These are phyloP conservation scores for Callionymus lyra DNA, from an alignment of 2,113 vertebrate species.

Conservation along the genomic window DNA sequence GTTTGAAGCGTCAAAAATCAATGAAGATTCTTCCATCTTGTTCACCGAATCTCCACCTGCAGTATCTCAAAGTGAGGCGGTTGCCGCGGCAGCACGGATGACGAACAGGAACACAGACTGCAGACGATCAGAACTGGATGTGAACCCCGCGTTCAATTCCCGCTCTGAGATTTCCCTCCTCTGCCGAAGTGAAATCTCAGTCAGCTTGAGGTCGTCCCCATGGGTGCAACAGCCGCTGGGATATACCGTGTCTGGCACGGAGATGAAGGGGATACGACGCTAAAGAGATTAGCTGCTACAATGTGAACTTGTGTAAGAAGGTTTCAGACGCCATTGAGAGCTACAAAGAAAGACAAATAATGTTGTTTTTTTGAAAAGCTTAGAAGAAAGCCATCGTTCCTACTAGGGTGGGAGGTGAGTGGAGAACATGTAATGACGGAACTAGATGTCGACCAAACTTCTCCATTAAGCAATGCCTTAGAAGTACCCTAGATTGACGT, in stretches of 20 bases:
- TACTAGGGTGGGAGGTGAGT: constrained; percentile 19
- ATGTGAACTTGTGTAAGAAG: constrained; percentile 29
- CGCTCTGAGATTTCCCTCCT: no score
- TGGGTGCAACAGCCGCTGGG: constrained; percentile 41
- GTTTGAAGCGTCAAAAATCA: no score
- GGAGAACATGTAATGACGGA: constrained; percentile 21
- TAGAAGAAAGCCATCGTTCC: constrained; percentile 17
- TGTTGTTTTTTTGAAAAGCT: constrained; percentile 17
- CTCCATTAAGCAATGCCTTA: no score
- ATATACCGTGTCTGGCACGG: constrained; percentile 26
- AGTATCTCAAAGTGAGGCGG: no score
- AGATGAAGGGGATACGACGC: constrained; percentile 40
- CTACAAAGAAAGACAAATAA: constrained; percentile 22
- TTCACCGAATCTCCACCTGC: no score
- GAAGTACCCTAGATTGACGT: no score
- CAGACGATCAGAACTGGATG: no score
- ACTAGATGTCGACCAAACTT: no score
- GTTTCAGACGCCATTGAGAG: constrained; percentile 26
- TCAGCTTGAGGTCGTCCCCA: constrained; percentile 39
- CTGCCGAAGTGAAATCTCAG: neutral
- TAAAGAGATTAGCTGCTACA: constrained; percentile 45
- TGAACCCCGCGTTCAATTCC: no score
- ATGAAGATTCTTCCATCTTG: no score
- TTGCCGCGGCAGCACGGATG: no score
- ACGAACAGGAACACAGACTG: no score